Evolutionary conservation across 1,140 invertebrate genomes (phyloP).

Genomic region (Homarus americanus): DNA sequence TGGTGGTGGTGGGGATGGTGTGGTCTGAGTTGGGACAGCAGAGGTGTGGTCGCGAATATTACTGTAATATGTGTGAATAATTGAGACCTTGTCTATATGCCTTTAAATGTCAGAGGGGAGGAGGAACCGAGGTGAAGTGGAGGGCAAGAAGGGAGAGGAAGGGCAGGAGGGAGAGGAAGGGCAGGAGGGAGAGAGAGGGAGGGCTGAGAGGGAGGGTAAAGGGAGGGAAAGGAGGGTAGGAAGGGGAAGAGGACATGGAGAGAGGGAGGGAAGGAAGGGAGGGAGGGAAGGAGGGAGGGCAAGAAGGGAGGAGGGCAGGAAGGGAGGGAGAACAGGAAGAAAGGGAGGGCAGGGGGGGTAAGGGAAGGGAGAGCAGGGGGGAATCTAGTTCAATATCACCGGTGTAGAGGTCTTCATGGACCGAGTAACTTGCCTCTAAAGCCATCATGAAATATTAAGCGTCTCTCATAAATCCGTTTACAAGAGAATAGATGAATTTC

Average conservation of each 20-base stretch:
- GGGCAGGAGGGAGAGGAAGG: not conserved
- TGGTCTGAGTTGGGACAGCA: not conserved
- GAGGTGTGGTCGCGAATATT: conserved; percentile 22
- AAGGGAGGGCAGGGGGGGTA: not conserved
- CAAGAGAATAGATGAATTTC: too few species aligned
- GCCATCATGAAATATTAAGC: too few species aligned
- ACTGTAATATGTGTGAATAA: conserved; percentile 27
- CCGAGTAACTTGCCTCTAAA: too few species aligned
- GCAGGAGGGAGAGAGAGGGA: not conserved
- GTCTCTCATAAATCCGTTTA: too few species aligned
- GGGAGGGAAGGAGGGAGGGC: too few species aligned
- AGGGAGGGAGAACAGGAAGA: not conserved
- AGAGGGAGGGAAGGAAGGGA: not conserved
- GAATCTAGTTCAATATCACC: too few species aligned
- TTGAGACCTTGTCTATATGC: not conserved
- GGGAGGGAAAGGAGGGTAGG: not conserved
- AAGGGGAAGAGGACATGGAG: not conserved
- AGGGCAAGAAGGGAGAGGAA: not conserved
- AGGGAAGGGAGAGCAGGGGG: not conserved
- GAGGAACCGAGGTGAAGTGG: not conserved
- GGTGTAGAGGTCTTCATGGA: too few species aligned
- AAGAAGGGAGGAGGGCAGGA: not conserved
- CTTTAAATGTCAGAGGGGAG: conserved; percentile 24
- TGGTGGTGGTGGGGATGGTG: conserved; percentile 3
- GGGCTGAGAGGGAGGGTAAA: not conserved